phyloP scores from a whole-genome alignment of 1,140 invertebrate species.

The Megathymus violae region DNA sequence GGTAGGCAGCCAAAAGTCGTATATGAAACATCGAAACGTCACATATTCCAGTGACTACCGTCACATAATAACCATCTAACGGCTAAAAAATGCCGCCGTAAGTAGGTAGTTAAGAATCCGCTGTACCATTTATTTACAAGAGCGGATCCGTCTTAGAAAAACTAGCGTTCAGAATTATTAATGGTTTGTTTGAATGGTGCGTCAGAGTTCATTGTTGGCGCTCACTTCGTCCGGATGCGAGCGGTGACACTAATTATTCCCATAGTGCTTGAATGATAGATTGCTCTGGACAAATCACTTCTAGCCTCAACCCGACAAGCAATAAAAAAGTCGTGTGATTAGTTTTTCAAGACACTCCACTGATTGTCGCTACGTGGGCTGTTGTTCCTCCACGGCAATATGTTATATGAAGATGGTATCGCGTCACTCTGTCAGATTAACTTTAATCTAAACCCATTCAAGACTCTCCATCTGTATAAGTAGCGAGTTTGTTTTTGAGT shows the following conservation, averaged over 20 bases:
- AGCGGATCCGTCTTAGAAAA: constrained; percentile 74
- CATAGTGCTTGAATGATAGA: constrained; percentile 79
- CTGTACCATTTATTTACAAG: constrained; percentile 77
- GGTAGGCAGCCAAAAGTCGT: constrained; percentile 6
- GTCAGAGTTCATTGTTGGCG: constrained; percentile 74
- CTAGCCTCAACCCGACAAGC: constrained; percentile 56
- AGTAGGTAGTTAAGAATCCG: constrained; percentile 76
- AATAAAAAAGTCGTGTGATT: constrained; percentile 71
- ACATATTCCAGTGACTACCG: constrained; percentile 5
- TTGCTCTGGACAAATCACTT: constrained; percentile 78
- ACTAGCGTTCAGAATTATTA: constrained; percentile 77
- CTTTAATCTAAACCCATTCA: constrained; percentile 56
- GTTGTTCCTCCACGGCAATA: constrained; percentile 65
- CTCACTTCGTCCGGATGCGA: constrained; percentile 68
- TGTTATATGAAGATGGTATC: constrained; percentile 65
- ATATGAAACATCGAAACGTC: constrained; percentile 11
- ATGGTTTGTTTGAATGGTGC: constrained; percentile 78
- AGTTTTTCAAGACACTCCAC: constrained; percentile 63
- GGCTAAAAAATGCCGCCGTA: constrained; percentile 71
- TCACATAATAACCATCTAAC: constrained; percentile 36
- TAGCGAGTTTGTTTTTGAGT: constrained; percentile 23
- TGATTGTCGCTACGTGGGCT: constrained; percentile 63
- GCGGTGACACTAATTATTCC: constrained; percentile 79
- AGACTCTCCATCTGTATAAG: constrained; percentile 41
- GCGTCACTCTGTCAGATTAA: constrained; percentile 62